Evolutionary conservation across 2,797 vertebrate genomes (phyloP), one percentile per base, ranked within the genome.

Genomic region (Botia kubotai): DNA sequence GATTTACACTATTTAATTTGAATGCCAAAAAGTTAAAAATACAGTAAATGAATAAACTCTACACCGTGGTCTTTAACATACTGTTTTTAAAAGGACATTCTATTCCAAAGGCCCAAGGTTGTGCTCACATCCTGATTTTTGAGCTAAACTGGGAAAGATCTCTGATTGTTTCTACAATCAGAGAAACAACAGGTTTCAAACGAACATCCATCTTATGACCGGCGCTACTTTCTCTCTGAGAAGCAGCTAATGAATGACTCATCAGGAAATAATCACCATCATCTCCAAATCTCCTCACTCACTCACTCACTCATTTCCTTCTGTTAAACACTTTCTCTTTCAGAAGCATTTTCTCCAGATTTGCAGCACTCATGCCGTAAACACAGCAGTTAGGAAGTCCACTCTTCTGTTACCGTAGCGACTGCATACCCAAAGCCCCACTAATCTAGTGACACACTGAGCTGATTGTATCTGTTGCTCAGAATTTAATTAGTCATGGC

Each of bases 361-460:
- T 89, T 87, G 86, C 85, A 90, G 77, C 67, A 13, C 82, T 83
- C 86, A 86, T 71, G 86, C 80, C 76, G 46, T 82, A 16, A 55
- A 82, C 81, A 91, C 88, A 84, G 88, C 89, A 85, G 86, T 82
- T 86, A 89, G 72, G 85, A 75, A 86, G 70, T 48, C 19, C 73
- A 36, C 80, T 83, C 58, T 83, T 70, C 86, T 71, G 91, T 92
- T 92, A 89, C 90, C 74, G 79, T 87, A 86, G 89, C 84, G 90
- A 93, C 89, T 86, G 57, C 17, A 19, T 29, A 43, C 57, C 3
- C 66, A 62, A 65, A 87, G 82, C 83, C 82, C 68, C 71, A 85
- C 88, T 92, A 93, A 93, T 93, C 91, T 88, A 90, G 89, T 91
- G 90, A 90, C 92, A 92, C 78, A 84, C 90, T 91, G 72, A 78